These are phyloP conservation scores for Melanophora roralis DNA, from an alignment of 2,888 invertebrate species.

Conservation along the genomic window DNA sequence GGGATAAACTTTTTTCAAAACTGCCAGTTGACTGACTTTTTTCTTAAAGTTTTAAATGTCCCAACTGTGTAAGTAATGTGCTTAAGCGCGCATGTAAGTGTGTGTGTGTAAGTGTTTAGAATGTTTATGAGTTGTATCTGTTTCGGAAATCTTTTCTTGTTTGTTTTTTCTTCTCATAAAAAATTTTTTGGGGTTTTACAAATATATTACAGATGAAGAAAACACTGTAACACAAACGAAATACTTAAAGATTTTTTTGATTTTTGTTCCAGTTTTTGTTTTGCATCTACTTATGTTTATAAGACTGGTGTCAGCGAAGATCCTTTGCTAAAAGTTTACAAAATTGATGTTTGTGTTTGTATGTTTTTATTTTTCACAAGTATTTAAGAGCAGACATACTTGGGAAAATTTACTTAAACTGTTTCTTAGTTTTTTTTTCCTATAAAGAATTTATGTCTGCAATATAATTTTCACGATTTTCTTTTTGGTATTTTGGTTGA, in stretches of 20 bases:
- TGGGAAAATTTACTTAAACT: constrained; percentile 5
- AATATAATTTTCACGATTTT: neutral
- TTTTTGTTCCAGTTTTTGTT: neutral
- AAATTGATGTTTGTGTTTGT: neutral
- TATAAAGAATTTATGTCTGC: neutral
- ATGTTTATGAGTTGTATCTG: constrained; percentile 51
- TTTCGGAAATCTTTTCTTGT: constrained; percentile 43
- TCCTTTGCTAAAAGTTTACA: neutral
- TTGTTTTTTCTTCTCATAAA: constrained; percentile 9
- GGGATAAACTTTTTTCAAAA: too few relatives aligned
- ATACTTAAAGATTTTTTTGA: neutral
- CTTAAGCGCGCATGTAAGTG: too few relatives aligned
- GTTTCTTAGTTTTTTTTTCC: neutral
- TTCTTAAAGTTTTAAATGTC: neutral
- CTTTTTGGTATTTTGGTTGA: neutral
- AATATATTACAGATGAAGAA: neutral
- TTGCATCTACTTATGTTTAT: neutral
- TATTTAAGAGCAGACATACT: constrained; percentile 18
- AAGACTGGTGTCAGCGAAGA: neutral
- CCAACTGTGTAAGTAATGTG: too few relatives aligned
- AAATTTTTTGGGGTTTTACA: neutral
- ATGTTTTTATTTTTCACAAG: neutral
- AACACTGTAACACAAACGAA: neutral
- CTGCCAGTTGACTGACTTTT: neutral
- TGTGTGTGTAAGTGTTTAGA: constrained; percentile 1